Evolutionary conservation across 2,113 vertebrate genomes (phyloP).

Genomic region (Mustelus asterias): DNA sequence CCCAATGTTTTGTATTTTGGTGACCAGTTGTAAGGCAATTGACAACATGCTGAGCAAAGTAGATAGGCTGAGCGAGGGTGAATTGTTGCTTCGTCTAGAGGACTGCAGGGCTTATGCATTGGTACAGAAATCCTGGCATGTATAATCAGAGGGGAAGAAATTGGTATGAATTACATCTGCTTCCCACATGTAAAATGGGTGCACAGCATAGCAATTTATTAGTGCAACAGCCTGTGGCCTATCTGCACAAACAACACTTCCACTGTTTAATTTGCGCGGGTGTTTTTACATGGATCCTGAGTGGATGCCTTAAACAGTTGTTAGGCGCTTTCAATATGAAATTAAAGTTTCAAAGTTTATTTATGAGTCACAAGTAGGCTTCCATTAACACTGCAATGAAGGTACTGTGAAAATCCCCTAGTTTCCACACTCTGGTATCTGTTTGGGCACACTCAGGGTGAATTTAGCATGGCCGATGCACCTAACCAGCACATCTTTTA

Average conservation of each 20-base stretch:
- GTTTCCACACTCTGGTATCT: no score
- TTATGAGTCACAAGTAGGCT: no score
- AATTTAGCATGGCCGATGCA: no score
- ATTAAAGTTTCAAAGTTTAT: no score
- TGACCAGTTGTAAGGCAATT: not conserved
- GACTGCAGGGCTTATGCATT: not conserved
- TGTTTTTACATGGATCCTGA: not conserved
- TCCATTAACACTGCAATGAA: no score
- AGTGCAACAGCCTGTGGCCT: not conserved
- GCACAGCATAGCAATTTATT: not conserved
- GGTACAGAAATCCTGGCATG: not conserved
- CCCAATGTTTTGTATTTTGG: not conserved
- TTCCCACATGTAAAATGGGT: not conserved
- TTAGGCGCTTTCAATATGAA: not conserved
- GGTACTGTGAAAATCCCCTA: no score
- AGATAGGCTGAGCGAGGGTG: not conserved
- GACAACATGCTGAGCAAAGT: slow-evolving; percentile 7
- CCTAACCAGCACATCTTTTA: no score
- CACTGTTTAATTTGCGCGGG: not conserved
- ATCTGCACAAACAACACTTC: not conserved
- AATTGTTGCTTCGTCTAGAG: not conserved
- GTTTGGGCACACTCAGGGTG: no score
- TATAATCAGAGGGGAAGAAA: not conserved
- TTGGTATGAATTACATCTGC: not conserved
- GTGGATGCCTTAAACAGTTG: not conserved